A percentile compares a stretch with the other conserved stretches of the same genome.
Evolutionary conservation across 2,888 invertebrate species (phyloP).

Genomic region (Epinotia nisella): DNA sequence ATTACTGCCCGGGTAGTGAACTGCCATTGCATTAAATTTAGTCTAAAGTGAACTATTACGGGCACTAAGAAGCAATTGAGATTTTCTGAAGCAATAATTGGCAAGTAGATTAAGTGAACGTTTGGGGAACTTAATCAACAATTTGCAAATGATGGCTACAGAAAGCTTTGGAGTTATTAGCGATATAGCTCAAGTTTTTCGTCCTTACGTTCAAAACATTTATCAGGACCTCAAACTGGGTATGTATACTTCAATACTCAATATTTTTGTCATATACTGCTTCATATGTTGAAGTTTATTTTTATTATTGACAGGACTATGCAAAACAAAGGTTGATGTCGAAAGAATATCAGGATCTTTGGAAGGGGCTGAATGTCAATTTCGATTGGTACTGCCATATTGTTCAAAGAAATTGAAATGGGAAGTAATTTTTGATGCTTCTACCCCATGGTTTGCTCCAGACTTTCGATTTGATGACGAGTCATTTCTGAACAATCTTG

Average conservation of each 20-base stretch:
- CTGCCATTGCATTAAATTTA: too few relatives aligned
- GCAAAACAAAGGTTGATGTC: constrained; percentile 77
- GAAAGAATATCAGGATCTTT: constrained; percentile 69
- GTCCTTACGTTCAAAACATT: constrained; percentile 74
- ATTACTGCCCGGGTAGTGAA: too few relatives aligned
- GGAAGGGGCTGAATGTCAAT: constrained; percentile 80
- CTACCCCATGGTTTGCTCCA: constrained; percentile 87
- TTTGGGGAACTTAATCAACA: neutral
- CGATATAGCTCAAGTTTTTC: constrained; percentile 74
- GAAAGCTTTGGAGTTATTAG: constrained; percentile 64
- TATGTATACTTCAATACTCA: constrained; percentile 50
- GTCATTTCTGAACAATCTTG: constrained; percentile 85
- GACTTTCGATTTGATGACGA: constrained; percentile 91
- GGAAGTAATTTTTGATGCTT: constrained; percentile 88
- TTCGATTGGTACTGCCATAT: constrained; percentile 88
- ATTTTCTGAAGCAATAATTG: neutral
- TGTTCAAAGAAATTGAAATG: constrained; percentile 88
- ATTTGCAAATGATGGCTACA: constrained; percentile 56
- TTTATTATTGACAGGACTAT: constrained; percentile 66
- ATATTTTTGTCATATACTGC: neutral
- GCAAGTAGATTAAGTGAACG: too few relatives aligned
- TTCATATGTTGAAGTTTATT: neutral
- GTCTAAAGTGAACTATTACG: too few relatives aligned
- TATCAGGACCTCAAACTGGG: constrained; percentile 78
- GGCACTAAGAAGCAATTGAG: neutral